Evolutionary conservation across 1,140 invertebrate species (phyloP).

Genomic region (Mycetomoellerius zeteki): DNA sequence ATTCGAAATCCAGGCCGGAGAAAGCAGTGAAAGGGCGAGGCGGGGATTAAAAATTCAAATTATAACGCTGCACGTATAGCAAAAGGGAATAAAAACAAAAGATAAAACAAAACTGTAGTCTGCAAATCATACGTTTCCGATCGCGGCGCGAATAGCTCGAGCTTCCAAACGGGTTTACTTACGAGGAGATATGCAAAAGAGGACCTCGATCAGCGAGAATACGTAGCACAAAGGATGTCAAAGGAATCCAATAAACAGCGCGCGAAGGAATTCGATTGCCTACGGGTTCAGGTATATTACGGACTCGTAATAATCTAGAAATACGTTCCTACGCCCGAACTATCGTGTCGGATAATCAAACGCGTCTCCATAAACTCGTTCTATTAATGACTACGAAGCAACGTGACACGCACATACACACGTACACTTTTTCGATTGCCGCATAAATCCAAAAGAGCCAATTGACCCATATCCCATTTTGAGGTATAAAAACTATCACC

Average conservation of each 20-base stretch:
- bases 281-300: conserved; percentile 39
- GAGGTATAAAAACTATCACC: conserved; percentile 47
- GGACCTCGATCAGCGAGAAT: conserved; percentile 36
- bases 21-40: conserved; percentile 55
- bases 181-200: conserved; percentile 54
- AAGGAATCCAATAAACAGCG: conserved; percentile 63
- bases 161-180: conserved; percentile 39
- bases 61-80: conserved; percentile 28
- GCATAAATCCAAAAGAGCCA: conserved; percentile 38
- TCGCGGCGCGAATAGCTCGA: conserved; percentile 7
- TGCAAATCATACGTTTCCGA: conserved; percentile 35
- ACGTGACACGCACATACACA: not conserved
- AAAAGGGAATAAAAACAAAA: not conserved
- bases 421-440: conserved; percentile 23
- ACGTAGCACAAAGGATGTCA: conserved; percentile 59
- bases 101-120: conserved; percentile 16
- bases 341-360: conserved; percentile 44
- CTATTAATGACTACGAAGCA: conserved; percentile 16
- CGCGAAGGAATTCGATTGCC: conserved; percentile 57
- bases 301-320: conserved; percentile 54
- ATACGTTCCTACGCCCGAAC: conserved; percentile 24
- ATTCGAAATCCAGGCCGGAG: conserved; percentile 52
- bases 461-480: conserved; percentile 41
- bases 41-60: conserved; percentile 62
- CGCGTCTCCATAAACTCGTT: conserved; percentile 31